These are phyloP conservation scores for Mastacembelus armatus DNA, from an alignment of 2,797 vertebrate species.

Conservation along the genomic window DNA sequence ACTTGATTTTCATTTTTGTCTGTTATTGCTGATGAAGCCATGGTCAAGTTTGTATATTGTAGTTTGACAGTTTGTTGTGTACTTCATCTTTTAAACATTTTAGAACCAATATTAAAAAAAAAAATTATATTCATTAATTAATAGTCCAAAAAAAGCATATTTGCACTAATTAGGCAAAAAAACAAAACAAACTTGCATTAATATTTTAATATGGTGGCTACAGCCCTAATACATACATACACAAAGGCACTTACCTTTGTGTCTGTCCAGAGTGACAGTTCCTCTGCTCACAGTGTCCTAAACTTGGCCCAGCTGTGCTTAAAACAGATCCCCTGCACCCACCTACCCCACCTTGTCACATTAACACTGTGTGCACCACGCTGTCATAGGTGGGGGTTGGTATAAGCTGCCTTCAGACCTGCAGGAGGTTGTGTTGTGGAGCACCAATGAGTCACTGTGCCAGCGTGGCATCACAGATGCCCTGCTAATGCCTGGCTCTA, in stretches of 20 bases:
- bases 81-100: constrained; percentile 1
- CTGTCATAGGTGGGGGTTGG: constrained; percentile 48
- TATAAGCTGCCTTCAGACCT: constrained; percentile 51
- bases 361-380: constrained; percentile 28
- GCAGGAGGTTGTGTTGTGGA: constrained; percentile 64
- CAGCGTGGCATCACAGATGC: constrained; percentile 64
- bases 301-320: not conserved
- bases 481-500: constrained; percentile 54
- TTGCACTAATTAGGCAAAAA: not conserved
- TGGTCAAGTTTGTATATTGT: not conserved
- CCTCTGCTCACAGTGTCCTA: not conserved
- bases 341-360: constrained; percentile 35
- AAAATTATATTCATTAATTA: not conserved
- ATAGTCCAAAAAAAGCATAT: not conserved
- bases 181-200: not conserved
- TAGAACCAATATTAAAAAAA: not conserved
- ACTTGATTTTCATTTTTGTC: too few species aligned
- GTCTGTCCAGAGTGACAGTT: not conserved
- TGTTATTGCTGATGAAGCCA: too few species aligned
- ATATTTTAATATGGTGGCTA: not conserved
- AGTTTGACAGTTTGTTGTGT: not conserved
- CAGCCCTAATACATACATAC: not conserved
- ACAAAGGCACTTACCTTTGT: constrained; percentile 45
- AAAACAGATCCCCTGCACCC: not conserved
- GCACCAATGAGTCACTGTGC: constrained; percentile 68